Evolutionary conservation across 1,140 invertebrate species (phyloP).

Genomic region (Drosophila lini): DNA sequence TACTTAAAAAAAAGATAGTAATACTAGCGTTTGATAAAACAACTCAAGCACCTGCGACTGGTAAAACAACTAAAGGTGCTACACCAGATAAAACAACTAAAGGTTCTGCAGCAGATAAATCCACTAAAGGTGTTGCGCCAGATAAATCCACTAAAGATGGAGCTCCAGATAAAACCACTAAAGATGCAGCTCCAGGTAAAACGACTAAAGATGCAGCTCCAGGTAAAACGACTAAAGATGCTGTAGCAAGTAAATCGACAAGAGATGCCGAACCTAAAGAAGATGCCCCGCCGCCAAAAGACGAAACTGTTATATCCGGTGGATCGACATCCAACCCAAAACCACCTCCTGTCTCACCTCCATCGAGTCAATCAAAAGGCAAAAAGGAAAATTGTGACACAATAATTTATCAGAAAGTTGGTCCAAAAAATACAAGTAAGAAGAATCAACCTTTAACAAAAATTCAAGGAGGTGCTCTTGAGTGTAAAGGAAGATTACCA

Average conservation of each 20-base stretch:
- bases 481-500: not conserved
- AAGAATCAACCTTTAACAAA: not conserved
- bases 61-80: not conserved
- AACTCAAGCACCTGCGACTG: not conserved
- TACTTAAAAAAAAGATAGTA: not conserved
- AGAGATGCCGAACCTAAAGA: not conserved
- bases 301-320: not conserved
- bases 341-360: not conserved
- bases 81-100: not conserved
- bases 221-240: not conserved
- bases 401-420: not conserved
- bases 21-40: not conserved
- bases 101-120: not conserved
- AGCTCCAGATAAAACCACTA: not conserved
- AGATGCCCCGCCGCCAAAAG: not conserved
- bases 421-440: not conserved
- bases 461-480: conserved; percentile 5
- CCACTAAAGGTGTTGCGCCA: not conserved
- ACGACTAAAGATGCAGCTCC: not conserved
- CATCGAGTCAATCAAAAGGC: fast-evolving
- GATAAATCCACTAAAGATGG: not conserved
- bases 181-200: not conserved
- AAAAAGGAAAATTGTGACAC: not conserved
- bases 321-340: not conserved
- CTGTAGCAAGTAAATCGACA: not conserved